Base-by-base conservation (phyloP, 2,888 invertebrate species). In the Poecilobothrus nobilitatus region DNA sequence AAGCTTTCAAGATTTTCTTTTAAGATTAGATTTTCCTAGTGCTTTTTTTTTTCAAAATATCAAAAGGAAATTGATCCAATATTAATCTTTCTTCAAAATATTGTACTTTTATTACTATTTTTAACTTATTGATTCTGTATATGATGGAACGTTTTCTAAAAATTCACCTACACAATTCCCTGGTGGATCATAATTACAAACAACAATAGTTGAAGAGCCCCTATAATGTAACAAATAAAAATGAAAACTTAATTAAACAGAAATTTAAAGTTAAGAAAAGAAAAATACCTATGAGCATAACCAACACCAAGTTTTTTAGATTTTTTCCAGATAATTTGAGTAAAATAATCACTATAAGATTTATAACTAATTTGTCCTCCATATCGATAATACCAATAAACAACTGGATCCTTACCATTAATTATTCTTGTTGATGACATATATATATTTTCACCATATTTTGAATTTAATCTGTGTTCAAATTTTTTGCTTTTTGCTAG, bases 111-210 rank as follows among this genome's bases (percentile, higher is more conserved):
- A n/a, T n/a, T n/a, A n/a, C n/a, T n/a, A n/a, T n/a, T n/a, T n/a
- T n/a, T n/a, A n/a, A n/a, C n/a, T n/a, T n/a, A n/a, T n/a, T n/a
- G n/a, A n/a, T n/a, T n/a, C n/a, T n/a, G n/a, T n/a, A n/a, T n/a
- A n/a, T 65, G 73, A 87, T 12, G 86, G 88, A 15, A 93, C 92
- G 79, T 92, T 92, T 34, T 85, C 86, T 20, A 86, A 83, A 76
- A 90, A 94, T 75, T 88, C 87, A 1, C 91, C 91, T 64, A 89
- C 84, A 73, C 91, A 88, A 80, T 97, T 97, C 2, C 96, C 97
- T 0, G 95, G 90, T 0, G 97, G 97, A 75, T 87, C 87, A 79
- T 97, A 97, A 80, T 94, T 92, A 53, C 91, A 93, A 1, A 97
- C 96, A 0, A 96, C 94, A 75, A 75, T 79, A 15, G 76, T 76